A percentile compares a stretch with the other conserved stretches of the same genome.
phyloP scores from a whole-genome alignment of 2,888 invertebrate genomes.

The Graphium colonna region DNA sequence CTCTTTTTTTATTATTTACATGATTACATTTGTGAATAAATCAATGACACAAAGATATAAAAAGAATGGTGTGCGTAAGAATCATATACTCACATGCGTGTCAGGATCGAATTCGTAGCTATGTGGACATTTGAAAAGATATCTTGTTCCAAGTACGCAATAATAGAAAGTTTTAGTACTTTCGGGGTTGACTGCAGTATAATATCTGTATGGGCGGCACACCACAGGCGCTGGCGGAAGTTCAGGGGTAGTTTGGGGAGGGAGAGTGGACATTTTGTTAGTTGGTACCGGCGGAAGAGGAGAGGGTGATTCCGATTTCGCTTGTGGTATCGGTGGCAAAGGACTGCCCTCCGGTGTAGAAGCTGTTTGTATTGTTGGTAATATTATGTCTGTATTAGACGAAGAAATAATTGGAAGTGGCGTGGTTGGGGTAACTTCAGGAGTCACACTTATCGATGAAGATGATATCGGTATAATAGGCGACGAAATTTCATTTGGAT shows the following conservation, averaged over 20 bases:
- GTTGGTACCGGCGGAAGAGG: slow-evolving; percentile 10
- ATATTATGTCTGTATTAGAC: background rate
- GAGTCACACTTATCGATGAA: background rate
- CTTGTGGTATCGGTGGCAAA: slow-evolving; percentile 7
- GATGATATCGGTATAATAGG: too few relatives aligned
- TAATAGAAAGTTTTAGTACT: slow-evolving; percentile 15
- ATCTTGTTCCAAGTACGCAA: slow-evolving; percentile 15
- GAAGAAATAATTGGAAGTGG: background rate
- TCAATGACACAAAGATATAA: background rate
- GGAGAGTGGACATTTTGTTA: background rate
- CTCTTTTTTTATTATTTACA: too few relatives aligned
- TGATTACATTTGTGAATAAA: background rate
- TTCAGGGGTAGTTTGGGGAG: slow-evolving; percentile 3
- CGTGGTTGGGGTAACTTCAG: background rate
- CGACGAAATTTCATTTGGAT: too few relatives aligned
- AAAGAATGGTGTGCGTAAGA: too few relatives aligned
- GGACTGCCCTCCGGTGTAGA: background rate
- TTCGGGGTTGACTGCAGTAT: slow-evolving; percentile 8
- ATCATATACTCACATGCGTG: slow-evolving; percentile 16
- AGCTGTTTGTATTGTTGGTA: background rate
- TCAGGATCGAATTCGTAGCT: slow-evolving; percentile 20
- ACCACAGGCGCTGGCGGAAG: background rate
- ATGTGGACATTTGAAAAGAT: slow-evolving; percentile 17
- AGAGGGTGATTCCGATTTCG: background rate
- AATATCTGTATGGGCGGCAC: slow-evolving; percentile 10